Conservation (phyloP, 92 coral and sea anemone genomes). For the Porites evermanni region DNA sequence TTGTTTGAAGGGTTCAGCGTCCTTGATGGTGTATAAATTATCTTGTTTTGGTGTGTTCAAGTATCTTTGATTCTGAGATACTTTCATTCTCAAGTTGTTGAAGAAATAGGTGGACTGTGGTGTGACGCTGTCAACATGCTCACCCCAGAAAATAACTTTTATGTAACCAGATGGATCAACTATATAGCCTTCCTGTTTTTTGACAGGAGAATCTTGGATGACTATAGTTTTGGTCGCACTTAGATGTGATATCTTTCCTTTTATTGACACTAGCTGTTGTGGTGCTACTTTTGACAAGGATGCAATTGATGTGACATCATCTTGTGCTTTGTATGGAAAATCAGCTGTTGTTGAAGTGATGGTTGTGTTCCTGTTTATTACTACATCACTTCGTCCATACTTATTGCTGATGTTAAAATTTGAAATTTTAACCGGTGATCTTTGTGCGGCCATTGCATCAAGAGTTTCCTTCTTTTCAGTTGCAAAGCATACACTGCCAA, state of each 20-base stretch:
- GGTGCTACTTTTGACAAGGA: conserved; percentile 67
- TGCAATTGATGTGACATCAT: conserved; percentile 55
- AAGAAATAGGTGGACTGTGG: conserved; percentile 45
- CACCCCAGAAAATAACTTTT: conserved; percentile 63
- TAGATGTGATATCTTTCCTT: conserved; percentile 58
- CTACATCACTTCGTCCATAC: conserved; percentile 64
- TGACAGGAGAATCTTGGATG: conserved; percentile 49
- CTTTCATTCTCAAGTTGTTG: conserved; percentile 52
- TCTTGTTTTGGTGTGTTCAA: conserved; percentile 57
- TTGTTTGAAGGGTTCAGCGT: conserved; percentile 51
- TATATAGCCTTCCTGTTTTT: conserved; percentile 61
- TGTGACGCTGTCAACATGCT: conserved; percentile 52
- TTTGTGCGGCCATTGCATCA: conserved; percentile 65
- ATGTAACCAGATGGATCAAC: conserved; percentile 66
- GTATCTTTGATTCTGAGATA: conserved; percentile 45
- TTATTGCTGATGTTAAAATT: conserved; percentile 61
- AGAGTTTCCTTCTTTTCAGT: conserved; percentile 60
- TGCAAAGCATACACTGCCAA: conserved; percentile 58
- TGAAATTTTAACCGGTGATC: conserved; percentile 67
- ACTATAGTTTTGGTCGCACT: conserved; percentile 48
- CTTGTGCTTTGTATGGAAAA: conserved; percentile 45
- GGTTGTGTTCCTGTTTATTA: conserved; percentile 51
- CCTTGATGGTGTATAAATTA: conserved; percentile 47
- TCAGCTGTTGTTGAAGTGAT: conserved; percentile 43
- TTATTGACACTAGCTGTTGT: conserved; percentile 50